Evolutionary conservation across 2,888 invertebrate genomes (phyloP), one percentile per base, ranked within the genome.

Genomic region (Ophioninae sp.): DNA sequence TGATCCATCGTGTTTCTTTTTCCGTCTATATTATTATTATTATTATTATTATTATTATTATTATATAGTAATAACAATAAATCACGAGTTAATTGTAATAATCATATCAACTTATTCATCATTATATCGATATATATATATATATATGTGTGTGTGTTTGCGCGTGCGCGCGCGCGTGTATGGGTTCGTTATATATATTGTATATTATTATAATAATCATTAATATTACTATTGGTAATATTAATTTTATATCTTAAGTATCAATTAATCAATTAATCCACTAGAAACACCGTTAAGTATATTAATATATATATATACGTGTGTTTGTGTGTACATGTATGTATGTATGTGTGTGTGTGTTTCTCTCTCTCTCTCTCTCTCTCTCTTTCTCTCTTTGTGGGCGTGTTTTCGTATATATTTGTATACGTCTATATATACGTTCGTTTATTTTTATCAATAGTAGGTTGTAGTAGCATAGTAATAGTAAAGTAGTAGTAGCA

Each of bases 281-380:
- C 91, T 91, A 91, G 90, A 91, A 91, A 91, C 91, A 91, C 90
- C 90, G 88, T 91, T 90, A 91, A 91, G 90, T 91, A 91, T 91
- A 90, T 90, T 89, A 82, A 85, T 85, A 81, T 83, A 88, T 88
- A 87, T 87, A 86, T 85, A 74, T 86, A 81, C 86, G 68, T 85
- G 56, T 56, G 69, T 81, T 76, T 80, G 79, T 63, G 59, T 73
- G 41, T 41, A 41, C 44, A 22, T 63, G n/a, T 41, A 22, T 73
- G n/a, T 61, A 20, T 73, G 67, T 85, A 77, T 82, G 69, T 81
- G 17, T 71, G 23, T 63, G 22, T 30, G 13, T 58, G 2, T 56
- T 0, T 41, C 87, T 90, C n/a, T n/a, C n/a, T n/a, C n/a, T n/a
- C n/a, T n/a, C n/a, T n/a, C n/a, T n/a, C n/a, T n/a, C n/a, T n/a